phyloP scores from a whole-genome alignment of 2,113 vertebrate genomes.

The Urocitellus parryii region DNA sequence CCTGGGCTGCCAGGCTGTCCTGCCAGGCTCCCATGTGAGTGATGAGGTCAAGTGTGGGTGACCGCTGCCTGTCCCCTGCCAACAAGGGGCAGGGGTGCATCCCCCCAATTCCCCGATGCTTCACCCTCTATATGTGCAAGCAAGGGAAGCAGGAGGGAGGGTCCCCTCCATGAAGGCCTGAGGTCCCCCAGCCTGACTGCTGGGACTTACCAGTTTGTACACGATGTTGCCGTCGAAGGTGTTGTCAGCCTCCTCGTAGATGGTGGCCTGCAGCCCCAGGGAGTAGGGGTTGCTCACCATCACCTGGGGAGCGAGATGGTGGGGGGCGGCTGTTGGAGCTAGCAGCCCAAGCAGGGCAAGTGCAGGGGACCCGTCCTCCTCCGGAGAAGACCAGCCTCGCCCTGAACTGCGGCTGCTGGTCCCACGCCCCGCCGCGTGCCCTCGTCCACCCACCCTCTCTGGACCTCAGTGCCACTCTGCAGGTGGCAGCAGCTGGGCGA shows the following conservation, averaged over 20 bases:
- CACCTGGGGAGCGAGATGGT: neutral
- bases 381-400: neutral
- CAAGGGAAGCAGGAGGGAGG: neutral
- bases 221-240: neutral
- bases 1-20: neutral
- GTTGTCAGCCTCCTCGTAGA: neutral
- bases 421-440: neutral
- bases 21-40: neutral
- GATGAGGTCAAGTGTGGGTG: neutral
- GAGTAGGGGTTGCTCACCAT: conserved; percentile 78
- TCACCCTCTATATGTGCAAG: rapidly evolving
- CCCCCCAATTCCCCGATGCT: neutral
- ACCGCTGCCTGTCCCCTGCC: neutral
- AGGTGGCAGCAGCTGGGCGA: neutral
- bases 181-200: too few relatives aligned
- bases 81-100: neutral
- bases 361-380: neutral
- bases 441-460: neutral
- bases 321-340: too few relatives aligned
- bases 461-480: neutral
- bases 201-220: conserved; percentile 60
- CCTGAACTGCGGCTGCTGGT: neutral
- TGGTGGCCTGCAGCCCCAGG: conserved; percentile 43
- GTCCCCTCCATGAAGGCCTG: too few relatives aligned
- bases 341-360: too few relatives aligned